A percentile compares a stretch with the other conserved stretches of the same genome.
phyloP scores from a whole-genome alignment of 2,797 vertebrate genomes.

The Myotis daubentonii region DNA sequence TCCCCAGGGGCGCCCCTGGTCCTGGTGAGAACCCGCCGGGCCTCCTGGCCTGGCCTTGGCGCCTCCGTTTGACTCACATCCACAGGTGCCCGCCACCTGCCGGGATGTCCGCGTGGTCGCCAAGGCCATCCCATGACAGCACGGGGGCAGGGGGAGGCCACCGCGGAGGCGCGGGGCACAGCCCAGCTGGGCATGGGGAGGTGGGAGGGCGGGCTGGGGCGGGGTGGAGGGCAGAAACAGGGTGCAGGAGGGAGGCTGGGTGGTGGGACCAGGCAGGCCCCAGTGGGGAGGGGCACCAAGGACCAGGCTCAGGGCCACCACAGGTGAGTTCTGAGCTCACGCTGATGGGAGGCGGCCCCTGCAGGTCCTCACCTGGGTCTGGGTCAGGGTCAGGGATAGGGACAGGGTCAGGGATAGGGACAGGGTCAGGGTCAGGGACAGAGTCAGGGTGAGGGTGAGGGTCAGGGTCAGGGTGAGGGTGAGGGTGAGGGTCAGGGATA shows the following conservation, averaged over 20 bases:
- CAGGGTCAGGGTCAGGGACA: no score
- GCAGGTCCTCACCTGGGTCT: no score
- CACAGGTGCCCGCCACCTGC: accelerated
- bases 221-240: background rate
- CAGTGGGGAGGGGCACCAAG: accelerated
- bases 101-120: background rate
- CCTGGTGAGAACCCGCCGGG: accelerated
- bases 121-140: background rate
- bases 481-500: no score
- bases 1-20: background rate
- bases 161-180: background rate
- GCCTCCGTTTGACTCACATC: accelerated
- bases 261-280: background rate
- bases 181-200: background rate
- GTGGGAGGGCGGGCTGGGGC: no score
- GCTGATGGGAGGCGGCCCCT: accelerated
- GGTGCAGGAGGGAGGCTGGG: background rate
- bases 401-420: background rate
- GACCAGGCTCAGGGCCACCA: background rate
- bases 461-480: no score
- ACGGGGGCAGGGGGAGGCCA: background rate
- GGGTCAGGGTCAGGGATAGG: background rate
- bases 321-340: accelerated
- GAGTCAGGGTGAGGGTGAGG: no score
- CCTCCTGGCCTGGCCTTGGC: accelerated